These are phyloP conservation scores for Megalurothrips usitatus DNA, from an alignment of 2,888 invertebrate genomes.

Conservation along the genomic window DNA sequence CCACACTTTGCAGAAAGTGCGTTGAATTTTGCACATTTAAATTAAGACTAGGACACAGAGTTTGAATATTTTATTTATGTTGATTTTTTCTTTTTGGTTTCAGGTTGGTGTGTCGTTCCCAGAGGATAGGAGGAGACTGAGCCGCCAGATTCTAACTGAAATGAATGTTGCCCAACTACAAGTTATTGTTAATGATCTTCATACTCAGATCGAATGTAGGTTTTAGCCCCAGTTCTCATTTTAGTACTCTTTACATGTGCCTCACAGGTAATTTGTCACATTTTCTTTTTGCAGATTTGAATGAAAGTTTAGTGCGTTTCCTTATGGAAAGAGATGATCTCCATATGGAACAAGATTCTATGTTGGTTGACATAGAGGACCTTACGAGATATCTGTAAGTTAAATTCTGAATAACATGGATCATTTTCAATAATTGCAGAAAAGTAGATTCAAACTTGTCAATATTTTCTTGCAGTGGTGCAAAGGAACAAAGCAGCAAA, in stretches of 20 bases:
- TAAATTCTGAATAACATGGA: slow-evolving; percentile 20
- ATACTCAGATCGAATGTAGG: slow-evolving; percentile 81
- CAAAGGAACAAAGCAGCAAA: slow-evolving; percentile 5
- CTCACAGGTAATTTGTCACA: background rate
- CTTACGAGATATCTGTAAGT: slow-evolving; percentile 83
- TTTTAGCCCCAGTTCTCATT: slow-evolving; percentile 30
- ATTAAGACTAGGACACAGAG: background rate
- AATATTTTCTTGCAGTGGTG: background rate
- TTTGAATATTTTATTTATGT: slow-evolving; percentile 28
- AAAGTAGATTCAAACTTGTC: background rate
- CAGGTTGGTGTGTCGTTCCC: slow-evolving; percentile 77
- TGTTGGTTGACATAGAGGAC: slow-evolving; percentile 96
- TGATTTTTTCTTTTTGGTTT: slow-evolving; percentile 33
- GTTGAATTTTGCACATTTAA: slow-evolving; percentile 29
- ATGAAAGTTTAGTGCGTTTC: slow-evolving; percentile 83
- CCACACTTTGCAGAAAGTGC: slow-evolving; percentile 67
- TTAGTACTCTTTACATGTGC: background rate
- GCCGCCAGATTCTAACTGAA: slow-evolving; percentile 79
- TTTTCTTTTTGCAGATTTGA: slow-evolving; percentile 56
- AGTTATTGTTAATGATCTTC: slow-evolving; percentile 91
- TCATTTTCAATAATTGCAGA: too few relatives aligned
- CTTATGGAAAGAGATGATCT: slow-evolving; percentile 90
- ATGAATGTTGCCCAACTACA: slow-evolving; percentile 92
- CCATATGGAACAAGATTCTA: slow-evolving; percentile 97
- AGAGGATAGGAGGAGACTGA: slow-evolving; percentile 75